phyloP scores from a whole-genome alignment of 2,113 vertebrate species.

The Hiodon alosoides region DNA sequence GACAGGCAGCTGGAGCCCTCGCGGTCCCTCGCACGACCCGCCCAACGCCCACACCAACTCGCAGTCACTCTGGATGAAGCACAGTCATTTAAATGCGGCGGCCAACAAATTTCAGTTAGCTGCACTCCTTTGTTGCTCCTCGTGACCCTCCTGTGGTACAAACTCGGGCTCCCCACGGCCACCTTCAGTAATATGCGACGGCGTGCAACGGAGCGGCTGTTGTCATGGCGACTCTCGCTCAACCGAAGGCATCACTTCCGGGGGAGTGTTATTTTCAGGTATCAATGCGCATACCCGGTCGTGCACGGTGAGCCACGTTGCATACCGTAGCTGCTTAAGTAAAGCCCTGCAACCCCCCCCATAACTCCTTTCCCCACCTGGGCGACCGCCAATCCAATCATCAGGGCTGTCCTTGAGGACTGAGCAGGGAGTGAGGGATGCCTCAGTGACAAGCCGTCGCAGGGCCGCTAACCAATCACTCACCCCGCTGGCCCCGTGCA shows the following conservation, averaged over 20 bases:
- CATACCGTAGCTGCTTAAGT: background rate
- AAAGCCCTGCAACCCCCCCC: background rate
- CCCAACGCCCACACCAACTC: no score
- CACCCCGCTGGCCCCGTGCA: conserved; percentile 22
- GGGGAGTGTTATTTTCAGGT: background rate
- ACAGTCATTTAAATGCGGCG: no score
- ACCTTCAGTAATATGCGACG: background rate
- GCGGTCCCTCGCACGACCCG: no score
- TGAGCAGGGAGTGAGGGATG: conserved; percentile 30
- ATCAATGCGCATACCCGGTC: no score
- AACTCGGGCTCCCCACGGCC: no score
- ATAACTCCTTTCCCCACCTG: background rate
- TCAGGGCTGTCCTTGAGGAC: conserved; percentile 39
- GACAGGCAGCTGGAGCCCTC: conserved; percentile 18
- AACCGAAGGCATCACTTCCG: background rate
- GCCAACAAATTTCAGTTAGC: no score
- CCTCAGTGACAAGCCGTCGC: conserved; percentile 32
- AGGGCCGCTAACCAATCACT: conserved; percentile 27
- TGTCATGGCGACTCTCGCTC: no score
- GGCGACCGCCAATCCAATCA: conserved; percentile 33
- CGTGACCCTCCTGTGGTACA: background rate
- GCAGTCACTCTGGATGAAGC: no score
- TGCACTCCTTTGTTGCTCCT: background rate
- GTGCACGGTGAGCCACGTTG: background rate
- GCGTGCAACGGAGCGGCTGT: background rate